Percentiles rank a stretch among this genome's conserved stretches.
phyloP scores from a whole-genome alignment of 2,888 invertebrate species.

The Hypomecis punctinalis region DNA sequence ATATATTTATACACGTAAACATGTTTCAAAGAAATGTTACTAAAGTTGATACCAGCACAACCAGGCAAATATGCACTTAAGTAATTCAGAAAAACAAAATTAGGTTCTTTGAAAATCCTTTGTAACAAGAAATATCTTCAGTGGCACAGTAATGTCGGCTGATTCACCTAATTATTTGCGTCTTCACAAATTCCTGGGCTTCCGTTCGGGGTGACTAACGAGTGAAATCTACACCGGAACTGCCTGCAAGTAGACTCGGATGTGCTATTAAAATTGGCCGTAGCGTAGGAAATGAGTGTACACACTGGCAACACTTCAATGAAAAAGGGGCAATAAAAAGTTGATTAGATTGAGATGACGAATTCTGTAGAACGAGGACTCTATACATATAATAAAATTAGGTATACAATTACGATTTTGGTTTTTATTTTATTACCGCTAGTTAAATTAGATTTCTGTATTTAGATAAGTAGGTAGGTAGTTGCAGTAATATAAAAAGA shows the following conservation, averaged over 20 bases:
- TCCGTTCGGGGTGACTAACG: conserved; percentile 30
- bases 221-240: conserved; percentile 29
- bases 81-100: too few species aligned
- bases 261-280: not conserved
- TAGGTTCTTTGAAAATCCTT: not conserved
- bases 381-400: too few species aligned
- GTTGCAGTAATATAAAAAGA: too few species aligned
- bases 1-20: too few species aligned
- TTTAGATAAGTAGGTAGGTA: too few species aligned
- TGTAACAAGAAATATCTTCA: not conserved
- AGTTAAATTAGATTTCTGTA: too few species aligned
- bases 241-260: conserved; percentile 3
- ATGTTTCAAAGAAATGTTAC: too few species aligned
- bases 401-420: too few species aligned
- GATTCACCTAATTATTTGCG: conserved; percentile 23
- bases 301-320: conserved; percentile 8
- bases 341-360: not conserved
- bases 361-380: not conserved
- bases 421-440: too few species aligned
- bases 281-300: conserved; percentile 8
- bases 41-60: too few species aligned
- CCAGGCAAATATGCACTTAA: not conserved
- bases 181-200: conserved; percentile 19
- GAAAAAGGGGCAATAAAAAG: not conserved
- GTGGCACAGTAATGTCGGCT: conserved; percentile 9